Conservation (phyloP, 2,888 invertebrate genomes). For the Orthonychiurus folsomi region DNA sequence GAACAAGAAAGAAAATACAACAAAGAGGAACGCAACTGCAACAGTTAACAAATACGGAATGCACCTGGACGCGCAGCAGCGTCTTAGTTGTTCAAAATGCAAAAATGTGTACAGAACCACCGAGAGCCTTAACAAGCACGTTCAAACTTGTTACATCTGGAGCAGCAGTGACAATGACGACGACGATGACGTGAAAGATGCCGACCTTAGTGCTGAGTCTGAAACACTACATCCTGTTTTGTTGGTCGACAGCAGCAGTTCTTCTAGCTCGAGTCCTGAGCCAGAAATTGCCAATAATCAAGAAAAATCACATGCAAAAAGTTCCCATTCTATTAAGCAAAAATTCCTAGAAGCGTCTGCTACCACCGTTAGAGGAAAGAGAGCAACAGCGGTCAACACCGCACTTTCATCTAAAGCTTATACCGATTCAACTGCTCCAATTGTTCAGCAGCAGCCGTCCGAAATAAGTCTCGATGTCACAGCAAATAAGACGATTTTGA, state of each 20-base stretch:
- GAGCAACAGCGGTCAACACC: background rate
- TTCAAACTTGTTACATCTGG: constrained; percentile 61
- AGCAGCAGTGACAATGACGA: constrained; percentile 52
- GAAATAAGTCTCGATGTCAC: background rate
- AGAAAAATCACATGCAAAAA: too few species aligned
- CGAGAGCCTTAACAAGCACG: constrained; percentile 69
- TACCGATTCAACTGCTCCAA: too few species aligned
- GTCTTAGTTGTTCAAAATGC: constrained; percentile 24
- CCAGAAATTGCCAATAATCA: background rate
- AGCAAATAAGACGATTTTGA: background rate
- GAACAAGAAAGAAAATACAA: too few species aligned
- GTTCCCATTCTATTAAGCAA: too few species aligned
- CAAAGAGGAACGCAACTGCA: too few species aligned
- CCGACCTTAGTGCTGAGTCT: background rate
- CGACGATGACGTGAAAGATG: background rate
- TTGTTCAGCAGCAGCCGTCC: background rate
- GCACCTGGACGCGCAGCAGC: too few species aligned
- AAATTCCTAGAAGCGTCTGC: background rate
- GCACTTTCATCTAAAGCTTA: too few species aligned
- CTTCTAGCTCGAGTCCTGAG: background rate
- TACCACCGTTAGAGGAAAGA: background rate
- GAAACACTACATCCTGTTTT: background rate
- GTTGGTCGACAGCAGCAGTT: background rate
- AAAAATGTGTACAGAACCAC: constrained; percentile 51
- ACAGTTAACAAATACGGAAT: too few species aligned